Conservation (phyloP, 2,797 vertebrate species). For the Sebastes steindachneri region DNA sequence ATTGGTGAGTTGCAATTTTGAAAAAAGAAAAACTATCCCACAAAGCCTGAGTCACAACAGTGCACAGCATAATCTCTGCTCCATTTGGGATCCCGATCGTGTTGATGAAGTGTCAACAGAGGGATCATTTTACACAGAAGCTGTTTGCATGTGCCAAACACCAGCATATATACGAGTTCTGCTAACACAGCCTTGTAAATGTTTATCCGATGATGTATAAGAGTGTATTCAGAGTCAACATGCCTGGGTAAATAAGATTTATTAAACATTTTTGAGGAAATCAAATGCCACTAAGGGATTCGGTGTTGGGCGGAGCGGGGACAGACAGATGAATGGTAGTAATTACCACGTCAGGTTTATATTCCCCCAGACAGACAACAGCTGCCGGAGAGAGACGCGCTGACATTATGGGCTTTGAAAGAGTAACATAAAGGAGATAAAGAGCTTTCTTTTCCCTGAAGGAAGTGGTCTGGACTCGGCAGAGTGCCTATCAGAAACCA, state of each 20-base stretch:
- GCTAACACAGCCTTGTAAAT: neutral
- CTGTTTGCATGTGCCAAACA: neutral
- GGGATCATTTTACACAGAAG: neutral
- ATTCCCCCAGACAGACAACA: conserved; percentile 17
- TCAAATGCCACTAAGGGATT: neutral
- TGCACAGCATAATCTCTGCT: neutral
- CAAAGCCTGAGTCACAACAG: neutral
- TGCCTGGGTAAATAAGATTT: conserved; percentile 8
- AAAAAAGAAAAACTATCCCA: neutral
- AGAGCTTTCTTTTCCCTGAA: conserved; percentile 14
- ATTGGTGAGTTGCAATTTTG: neutral
- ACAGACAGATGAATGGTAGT: conserved; percentile 6
- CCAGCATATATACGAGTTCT: neutral
- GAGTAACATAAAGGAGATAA: conserved; percentile 31
- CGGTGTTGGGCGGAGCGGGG: neutral
- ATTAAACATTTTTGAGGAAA: neutral
- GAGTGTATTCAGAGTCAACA: neutral
- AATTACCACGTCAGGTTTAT: conserved; percentile 6
- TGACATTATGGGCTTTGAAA: conserved; percentile 13
- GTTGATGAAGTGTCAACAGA: conserved; percentile 22
- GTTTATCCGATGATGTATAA: neutral
- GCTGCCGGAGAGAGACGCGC: neutral
- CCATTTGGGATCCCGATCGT: neutral
- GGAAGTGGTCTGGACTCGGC: conserved; percentile 17
- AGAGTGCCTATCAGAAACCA: conserved; percentile 2